Base-by-base conservation (phyloP, 2,113 vertebrate genomes). In the Ptychochromis oligacanthus region DNA sequence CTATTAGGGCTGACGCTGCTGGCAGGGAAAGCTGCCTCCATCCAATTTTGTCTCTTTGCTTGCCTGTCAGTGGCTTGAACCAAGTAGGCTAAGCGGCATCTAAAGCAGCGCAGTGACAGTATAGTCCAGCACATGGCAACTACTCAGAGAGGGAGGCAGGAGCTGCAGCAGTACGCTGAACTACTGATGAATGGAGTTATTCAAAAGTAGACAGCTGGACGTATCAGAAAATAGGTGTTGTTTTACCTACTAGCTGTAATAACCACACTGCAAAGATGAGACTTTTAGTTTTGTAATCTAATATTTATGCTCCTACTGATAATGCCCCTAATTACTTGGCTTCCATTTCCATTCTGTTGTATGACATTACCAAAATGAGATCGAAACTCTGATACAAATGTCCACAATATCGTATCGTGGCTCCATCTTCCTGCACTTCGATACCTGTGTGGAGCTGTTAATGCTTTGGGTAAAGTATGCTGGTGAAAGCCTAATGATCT, bases 11-110 rank as follows among this genome's bases (percentile, higher is more conserved):
- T 43, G 83, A 79, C 81, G 81, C 72, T 60, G 78, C 76, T 62
- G 75, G 54, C 78, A 74, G 78, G 86, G 75, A 76, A 92, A 90
- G 90, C 88, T 72, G 81, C 78, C 86, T 89, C 77, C 85, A 88
- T 90, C 79, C 88, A 87, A 77, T 90, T 91, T 90, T 58, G 59
- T 87, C 87, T 90, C 78, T 93, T 83, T 92, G 70, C 85, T 81
- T 52, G 79, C 31, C 74, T 80, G 86, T 90, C 87, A 62, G 75
- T 74, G 81, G 65, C 83, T 82, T 61, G 77, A 90, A 92, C 83
- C 85, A 88, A 90, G 86, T 86, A 80, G 86, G 86, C 65, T 86
- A 87, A 87, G 89, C 75, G 17, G 34, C 79, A 88, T 60, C 85
- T 72, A 79, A 90, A 92, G 82, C 80, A 70, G 76, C 3, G 22